Conservation (phyloP, 2,888 invertebrate genomes). For the Flexamia atlantica region DNA sequence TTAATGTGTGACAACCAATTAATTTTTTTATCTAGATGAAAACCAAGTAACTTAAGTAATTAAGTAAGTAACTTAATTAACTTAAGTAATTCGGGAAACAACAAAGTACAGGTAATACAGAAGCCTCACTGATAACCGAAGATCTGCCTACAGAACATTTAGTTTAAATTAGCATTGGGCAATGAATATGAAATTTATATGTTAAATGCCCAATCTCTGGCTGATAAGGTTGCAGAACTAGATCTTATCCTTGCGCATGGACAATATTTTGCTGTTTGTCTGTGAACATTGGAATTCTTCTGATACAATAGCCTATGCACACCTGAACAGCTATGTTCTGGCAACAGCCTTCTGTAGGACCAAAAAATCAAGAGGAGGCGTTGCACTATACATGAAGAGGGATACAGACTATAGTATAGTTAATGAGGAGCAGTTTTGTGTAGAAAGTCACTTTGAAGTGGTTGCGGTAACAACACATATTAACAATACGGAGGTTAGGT, state of each 20-base stretch:
- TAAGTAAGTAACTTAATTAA: too few relatives aligned
- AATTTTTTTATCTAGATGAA: too few relatives aligned
- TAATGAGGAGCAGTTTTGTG: constrained; percentile 6
- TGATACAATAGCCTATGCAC: constrained; percentile 7
- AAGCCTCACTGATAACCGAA: too few relatives aligned
- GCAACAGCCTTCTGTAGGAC: not conserved
- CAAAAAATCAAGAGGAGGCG: not conserved
- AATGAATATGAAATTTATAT: too few relatives aligned
- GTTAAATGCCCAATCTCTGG: too few relatives aligned
- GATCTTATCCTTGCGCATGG: not conserved
- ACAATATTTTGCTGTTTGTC: not conserved
- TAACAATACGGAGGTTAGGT: not conserved
- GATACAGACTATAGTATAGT: not conserved
- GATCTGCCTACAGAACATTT: too few relatives aligned
- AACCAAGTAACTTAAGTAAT: too few relatives aligned
- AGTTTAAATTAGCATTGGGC: too few relatives aligned
- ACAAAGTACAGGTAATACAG: too few relatives aligned
- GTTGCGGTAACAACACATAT: not conserved
- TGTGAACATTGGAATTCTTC: not conserved
- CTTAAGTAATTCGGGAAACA: too few relatives aligned
- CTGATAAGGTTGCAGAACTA: too few relatives aligned
- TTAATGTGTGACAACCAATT: too few relatives aligned
- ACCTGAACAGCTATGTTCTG: constrained; percentile 2
- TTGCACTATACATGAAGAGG: not conserved
- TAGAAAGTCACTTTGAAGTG: constrained; percentile 24